Percentiles rank a stretch among this genome's conserved stretches.
Conservation (phyloP, 2,888 invertebrate genomes). For the Eupithecia vulgata region DNA sequence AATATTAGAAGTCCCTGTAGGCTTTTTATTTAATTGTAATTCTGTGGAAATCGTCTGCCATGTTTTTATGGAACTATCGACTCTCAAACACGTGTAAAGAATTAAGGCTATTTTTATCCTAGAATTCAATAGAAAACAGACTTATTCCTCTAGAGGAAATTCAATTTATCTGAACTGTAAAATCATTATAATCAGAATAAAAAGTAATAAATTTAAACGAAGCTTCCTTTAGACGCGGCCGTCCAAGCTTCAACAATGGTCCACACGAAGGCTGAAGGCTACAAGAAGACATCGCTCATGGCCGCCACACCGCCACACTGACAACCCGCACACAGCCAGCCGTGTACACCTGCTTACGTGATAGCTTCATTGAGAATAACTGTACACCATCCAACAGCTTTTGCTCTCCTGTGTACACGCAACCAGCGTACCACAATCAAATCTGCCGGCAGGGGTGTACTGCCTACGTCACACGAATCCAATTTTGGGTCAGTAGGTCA, state of each 20-base stretch:
- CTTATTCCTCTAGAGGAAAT: neutral
- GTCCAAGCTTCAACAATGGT: constrained; percentile 43
- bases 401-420: constrained; percentile 43
- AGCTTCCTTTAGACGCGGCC: neutral
- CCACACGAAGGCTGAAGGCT: constrained; percentile 46
- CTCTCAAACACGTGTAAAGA: neutral
- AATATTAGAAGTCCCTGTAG: neutral
- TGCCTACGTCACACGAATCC: constrained; percentile 75
- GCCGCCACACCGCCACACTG: constrained; percentile 47
- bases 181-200: neutral
- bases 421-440: constrained; percentile 30
- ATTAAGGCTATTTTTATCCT: neutral
- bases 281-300: constrained; percentile 47
- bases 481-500: constrained; percentile 82
- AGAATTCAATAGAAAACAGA: neutral
- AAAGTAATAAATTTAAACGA: no score
- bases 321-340: constrained; percentile 42
- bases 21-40: neutral
- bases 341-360: constrained; percentile 56
- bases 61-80: neutral
- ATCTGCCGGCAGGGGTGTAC: constrained; percentile 64
- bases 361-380: constrained; percentile 75
- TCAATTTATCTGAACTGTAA: neutral
- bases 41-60: neutral
- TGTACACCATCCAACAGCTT: constrained; percentile 55